Percentiles rank a stretch among this genome's conserved stretches.
phyloP scores from a whole-genome alignment of 2,113 vertebrate genomes.

The Lanius ludovicianus region DNA sequence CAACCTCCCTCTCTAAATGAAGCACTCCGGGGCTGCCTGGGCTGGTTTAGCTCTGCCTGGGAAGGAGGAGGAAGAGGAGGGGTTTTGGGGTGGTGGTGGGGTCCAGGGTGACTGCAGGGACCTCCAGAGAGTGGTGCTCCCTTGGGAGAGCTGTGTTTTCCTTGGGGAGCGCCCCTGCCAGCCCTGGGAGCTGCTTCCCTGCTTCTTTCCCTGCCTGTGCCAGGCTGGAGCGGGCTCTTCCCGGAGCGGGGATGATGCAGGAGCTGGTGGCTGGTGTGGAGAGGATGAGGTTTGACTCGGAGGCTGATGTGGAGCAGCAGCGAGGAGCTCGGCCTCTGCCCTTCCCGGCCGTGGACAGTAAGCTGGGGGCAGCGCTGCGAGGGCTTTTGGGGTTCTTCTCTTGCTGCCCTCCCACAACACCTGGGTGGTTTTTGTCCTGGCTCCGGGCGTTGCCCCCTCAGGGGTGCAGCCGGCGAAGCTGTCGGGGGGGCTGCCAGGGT shows the following conservation, averaged over 20 bases:
- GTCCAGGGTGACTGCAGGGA: not conserved
- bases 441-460: fast-evolving
- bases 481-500: not conserved
- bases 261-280: slow-evolving; percentile 49
- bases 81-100: not conserved
- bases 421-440: not conserved
- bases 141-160: not conserved
- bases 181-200: not conserved
- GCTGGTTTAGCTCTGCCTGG: not conserved
- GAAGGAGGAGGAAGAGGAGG: not conserved
- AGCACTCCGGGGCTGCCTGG: fast-evolving
- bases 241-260: not conserved
- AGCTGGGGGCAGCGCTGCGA: not conserved
- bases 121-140: not conserved
- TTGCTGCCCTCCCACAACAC: not conserved
- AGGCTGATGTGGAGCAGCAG: slow-evolving; percentile 33
- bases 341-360: slow-evolving; percentile 47
- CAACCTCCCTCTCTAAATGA: not conserved
- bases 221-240: not conserved
- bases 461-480: not conserved
- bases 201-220: not conserved
- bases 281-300: slow-evolving; percentile 22
- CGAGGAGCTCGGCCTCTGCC: slow-evolving; percentile 3
- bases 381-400: not conserved
- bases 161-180: fast-evolving